These are phyloP conservation scores for Phyto melanocephala DNA, from an alignment of 2,888 invertebrate genomes.

Conservation along the genomic window DNA sequence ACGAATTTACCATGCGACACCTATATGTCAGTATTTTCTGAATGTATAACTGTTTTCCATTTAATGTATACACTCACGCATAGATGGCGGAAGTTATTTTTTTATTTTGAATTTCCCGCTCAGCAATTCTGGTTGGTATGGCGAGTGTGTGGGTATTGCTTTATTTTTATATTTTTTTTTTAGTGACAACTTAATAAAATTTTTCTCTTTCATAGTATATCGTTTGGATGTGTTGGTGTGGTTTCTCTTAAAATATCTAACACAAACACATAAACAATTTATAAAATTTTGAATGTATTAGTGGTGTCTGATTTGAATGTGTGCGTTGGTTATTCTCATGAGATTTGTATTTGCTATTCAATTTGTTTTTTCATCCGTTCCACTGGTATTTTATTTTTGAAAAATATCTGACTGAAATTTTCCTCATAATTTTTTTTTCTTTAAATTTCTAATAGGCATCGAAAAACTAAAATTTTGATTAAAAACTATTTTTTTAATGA, in stretches of 20 bases:
- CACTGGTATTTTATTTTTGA: slow-evolving; percentile 3
- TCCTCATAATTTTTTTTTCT: too few species aligned
- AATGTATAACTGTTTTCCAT: neutral
- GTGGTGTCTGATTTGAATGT: slow-evolving; percentile 16
- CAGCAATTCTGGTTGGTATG: neutral
- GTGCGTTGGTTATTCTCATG: neutral
- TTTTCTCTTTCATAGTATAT: slow-evolving; percentile 39
- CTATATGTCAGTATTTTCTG: slow-evolving; percentile 7
- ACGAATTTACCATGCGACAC: too few species aligned
- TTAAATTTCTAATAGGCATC: too few species aligned
- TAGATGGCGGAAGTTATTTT: slow-evolving; percentile 23
- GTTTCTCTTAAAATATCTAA: slow-evolving; percentile 44
- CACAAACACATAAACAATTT: neutral
- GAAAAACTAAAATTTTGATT: too few species aligned
- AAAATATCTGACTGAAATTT: neutral
- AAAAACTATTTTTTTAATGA: too few species aligned
- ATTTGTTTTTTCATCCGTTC: neutral
- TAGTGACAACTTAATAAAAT: neutral
- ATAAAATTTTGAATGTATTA: slow-evolving; percentile 8
- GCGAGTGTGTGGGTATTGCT: neutral
- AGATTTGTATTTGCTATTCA: neutral
- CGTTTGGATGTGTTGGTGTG: slow-evolving; percentile 2
- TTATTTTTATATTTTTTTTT: neutral
- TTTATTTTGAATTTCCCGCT: slow-evolving; percentile 1
- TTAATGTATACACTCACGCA: neutral